Evolutionary conservation across 2,888 invertebrate genomes (phyloP), one percentile per base, ranked within the genome.

Genomic region (Gymnoscelis rufifasciata): DNA sequence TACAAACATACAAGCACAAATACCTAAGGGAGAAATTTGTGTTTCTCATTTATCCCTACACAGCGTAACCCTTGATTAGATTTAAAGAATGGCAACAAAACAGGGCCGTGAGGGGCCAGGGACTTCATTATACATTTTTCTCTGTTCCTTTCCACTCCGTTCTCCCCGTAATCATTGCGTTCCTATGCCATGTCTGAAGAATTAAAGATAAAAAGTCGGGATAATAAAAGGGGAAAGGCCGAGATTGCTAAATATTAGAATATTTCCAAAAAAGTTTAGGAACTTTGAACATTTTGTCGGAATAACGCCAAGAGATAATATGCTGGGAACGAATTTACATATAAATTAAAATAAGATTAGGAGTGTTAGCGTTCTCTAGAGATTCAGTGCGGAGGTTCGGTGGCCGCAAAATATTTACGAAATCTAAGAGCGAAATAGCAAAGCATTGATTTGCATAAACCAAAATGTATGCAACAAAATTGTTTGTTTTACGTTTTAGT

Each of bases 61-160:
- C 51, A 50, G 52, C 57, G 57, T 54, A 54, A 54, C 58, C 54
- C 56, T 59, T 77, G 78, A 80, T 79, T 76, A 69, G 64, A 68
- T 75, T 71, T 69, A 62, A 69, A 74, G 69, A 75, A 75, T 64
- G 68, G 57, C 68, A 71, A 68, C 74, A 70, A 71, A 70, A 65
- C 64, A 60, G 63, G 63, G 66, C 63, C 65, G 62, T 66, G 55
- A 55, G 59, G 66, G 68, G 61, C 64, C 51, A 19, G 67, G 59
- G 66, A 78, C 72, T 79, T 76, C 75, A 76, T 82, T 80, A 78
- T 66, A 72, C 56, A 68, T 74, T 74, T 78, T 75, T 73, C 66
- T 67, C 65, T 67, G 57, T 64, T 61, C 54, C 63, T 63, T 60
- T 55, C 62, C 64, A 64, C 68, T 67, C 65, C 64, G 48, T 71